Conservation (phyloP, 2,888 invertebrate genomes). For the Cheilosia urbana region DNA sequence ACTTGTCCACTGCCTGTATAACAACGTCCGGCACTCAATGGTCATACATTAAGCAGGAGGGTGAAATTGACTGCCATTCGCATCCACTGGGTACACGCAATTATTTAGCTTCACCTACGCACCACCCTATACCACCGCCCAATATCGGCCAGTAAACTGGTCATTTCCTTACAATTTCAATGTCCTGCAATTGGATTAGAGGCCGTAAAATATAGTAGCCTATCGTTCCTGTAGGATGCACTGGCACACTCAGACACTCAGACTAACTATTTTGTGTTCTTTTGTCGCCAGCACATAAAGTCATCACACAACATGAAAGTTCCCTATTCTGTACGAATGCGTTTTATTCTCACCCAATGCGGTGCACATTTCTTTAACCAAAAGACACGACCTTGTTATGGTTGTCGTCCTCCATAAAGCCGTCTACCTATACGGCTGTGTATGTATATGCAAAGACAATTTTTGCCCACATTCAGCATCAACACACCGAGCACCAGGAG, state of each 20-base stretch:
- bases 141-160: slow-evolving; percentile 35
- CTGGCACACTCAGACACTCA: slow-evolving; percentile 2
- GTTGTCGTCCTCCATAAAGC: slow-evolving; percentile 10
- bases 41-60: slow-evolving; percentile 58
- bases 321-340: slow-evolving; percentile 35
- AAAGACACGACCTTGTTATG: slow-evolving; percentile 73
- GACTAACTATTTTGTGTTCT: slow-evolving; percentile 33
- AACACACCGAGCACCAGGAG: slow-evolving; percentile 9
- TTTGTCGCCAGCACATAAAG: slow-evolving; percentile 64
- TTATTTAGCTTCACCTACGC: slow-evolving; percentile 70
- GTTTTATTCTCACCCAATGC: slow-evolving; percentile 38
- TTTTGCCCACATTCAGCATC: slow-evolving; percentile 33
- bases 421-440: neutral
- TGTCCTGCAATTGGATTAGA: slow-evolving; percentile 70
- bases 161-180: slow-evolving; percentile 70
- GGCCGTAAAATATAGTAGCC: slow-evolving; percentile 53
- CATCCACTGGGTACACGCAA: slow-evolving; percentile 68
- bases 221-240: slow-evolving; percentile 46
- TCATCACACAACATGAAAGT: slow-evolving; percentile 50
- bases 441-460: slow-evolving; percentile 23
- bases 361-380: slow-evolving; percentile 55
- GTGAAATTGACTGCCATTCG: slow-evolving; percentile 70
- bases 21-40: slow-evolving; percentile 70
- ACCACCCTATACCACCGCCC: slow-evolving; percentile 32
- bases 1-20: slow-evolving; percentile 46